Evolutionary conservation across 1,140 invertebrate species (phyloP).

Genomic region (Heliconius nattereri): DNA sequence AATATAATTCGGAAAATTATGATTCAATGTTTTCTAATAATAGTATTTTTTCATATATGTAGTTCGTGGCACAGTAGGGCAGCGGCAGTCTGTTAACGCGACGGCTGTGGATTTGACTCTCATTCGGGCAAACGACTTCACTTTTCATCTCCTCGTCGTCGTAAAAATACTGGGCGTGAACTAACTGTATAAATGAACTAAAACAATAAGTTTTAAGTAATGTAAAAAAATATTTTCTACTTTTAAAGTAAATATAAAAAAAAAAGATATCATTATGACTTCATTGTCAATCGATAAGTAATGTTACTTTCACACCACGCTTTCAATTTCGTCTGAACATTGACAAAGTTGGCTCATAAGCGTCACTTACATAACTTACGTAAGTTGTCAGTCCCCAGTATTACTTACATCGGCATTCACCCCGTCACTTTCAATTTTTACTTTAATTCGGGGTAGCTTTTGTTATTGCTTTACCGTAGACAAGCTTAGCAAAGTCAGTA

Average conservation of each 20-base stretch:
- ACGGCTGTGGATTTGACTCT: neutral
- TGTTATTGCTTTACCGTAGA: conserved; percentile 4
- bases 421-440: conserved; percentile 26
- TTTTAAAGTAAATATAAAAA: too few relatives aligned
- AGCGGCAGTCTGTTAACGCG: neutral
- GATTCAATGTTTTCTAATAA: neutral
- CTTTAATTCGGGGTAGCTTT: conserved; percentile 6
- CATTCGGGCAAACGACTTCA: neutral
- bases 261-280: too few relatives aligned
- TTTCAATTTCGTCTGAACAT: conserved; percentile 10
- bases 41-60: neutral
- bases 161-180: too few relatives aligned
- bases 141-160: neutral
- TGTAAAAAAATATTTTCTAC: too few relatives aligned
- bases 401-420: conserved; percentile 24
- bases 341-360: conserved; percentile 27
- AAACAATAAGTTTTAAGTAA: too few relatives aligned
- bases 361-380: conserved; percentile 19
- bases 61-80: neutral
- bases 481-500: neutral
- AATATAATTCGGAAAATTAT: too few relatives aligned
- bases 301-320: neutral
- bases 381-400: neutral
- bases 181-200: too few relatives aligned
- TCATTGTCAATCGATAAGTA: neutral